Evolutionary conservation across 2,113 vertebrate genomes (phyloP).

Genomic region (Sinocyclocheilus rhinocerous): DNA sequence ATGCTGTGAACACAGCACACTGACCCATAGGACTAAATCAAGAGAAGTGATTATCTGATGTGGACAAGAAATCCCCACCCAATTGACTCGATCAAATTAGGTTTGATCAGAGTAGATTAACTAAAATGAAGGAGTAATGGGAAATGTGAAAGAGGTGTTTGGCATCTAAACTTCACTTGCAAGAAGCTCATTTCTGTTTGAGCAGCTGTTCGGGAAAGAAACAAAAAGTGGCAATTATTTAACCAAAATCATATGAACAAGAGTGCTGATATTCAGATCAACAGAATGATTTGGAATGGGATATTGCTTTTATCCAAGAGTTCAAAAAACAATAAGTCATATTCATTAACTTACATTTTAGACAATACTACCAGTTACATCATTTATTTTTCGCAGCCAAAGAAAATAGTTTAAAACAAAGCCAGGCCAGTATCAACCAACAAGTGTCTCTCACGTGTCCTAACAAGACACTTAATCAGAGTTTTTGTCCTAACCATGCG

Average conservation of each 20-base stretch:
- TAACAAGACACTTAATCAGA: background rate
- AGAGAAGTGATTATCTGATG: conserved; percentile 53
- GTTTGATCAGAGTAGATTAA: conserved; percentile 52
- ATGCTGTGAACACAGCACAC: conserved; percentile 14
- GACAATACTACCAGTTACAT: background rate
- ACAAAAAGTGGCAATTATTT: background rate
- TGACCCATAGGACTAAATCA: conserved; percentile 50
- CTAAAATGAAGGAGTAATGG: conserved; percentile 44
- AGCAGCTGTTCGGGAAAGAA: background rate
- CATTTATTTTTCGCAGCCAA: background rate
- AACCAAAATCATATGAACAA: background rate
- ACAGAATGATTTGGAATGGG: background rate
- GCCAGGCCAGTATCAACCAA: background rate
- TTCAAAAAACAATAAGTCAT: background rate
- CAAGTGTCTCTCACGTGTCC: background rate
- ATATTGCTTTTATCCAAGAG: background rate
- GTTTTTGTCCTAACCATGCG: background rate
- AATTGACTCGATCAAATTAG: conserved; percentile 56
- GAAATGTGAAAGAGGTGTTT: conserved; percentile 26
- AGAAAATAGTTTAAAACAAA: background rate
- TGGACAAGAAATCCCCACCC: conserved; percentile 56
- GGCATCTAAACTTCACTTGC: conserved; percentile 41
- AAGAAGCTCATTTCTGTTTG: conserved; percentile 2
- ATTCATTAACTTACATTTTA: background rate
- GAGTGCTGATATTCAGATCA: background rate